Base-by-base conservation (phyloP, 2,797 vertebrate species). In the Scleropages formosus region DNA sequence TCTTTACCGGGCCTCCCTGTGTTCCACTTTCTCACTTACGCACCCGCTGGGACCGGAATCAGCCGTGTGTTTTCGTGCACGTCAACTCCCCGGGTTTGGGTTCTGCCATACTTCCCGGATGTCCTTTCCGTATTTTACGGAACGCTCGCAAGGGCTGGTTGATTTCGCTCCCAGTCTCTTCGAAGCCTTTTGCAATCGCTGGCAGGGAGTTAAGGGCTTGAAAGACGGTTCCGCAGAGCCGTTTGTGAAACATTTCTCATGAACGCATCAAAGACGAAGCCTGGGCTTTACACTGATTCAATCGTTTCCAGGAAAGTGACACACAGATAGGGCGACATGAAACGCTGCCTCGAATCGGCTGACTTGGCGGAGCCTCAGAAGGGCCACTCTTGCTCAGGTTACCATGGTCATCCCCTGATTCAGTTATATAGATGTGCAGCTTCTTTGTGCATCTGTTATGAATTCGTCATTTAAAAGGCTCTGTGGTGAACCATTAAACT, bases 261-360 rank as follows among this genome's bases (percentile, higher is more conserved):
- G 67, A 67, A 27, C 49, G 18, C 63, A 24, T 66, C 66, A 15
- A 9, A 75, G 26, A 4, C 7, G 53, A 7, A 22, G 47, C 22
- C 62, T 69, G 66, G 24, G 26, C 51, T 69, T 69, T 56, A 75
- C 22, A 60, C 18, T 18, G 20, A 62, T 71, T 16, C 27, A 49
- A 4, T 49, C 39, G 24, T 75, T 75, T 27, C 66, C 44, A 16
- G 58, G 49, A 61, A 63, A 27, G 15, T 9, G 31, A 44, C 24
- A 27, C 58, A 26, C 20, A 24, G 49, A 24, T 8, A 22, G 8
- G 15, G 24, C 26, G 49, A 27, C 10, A 56, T 70, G 49, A 7
- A 27, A 4, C 11, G 39, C 22, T 31, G 22, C 49, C 31, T 39
- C 31, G 39, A 6, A 31, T 31, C 39, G 31, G 31, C 31, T 39